Percentiles rank a stretch among this genome's conserved stretches.
phyloP scores from a whole-genome alignment of 2,888 invertebrate genomes.

The Diarsia dahlii region DNA sequence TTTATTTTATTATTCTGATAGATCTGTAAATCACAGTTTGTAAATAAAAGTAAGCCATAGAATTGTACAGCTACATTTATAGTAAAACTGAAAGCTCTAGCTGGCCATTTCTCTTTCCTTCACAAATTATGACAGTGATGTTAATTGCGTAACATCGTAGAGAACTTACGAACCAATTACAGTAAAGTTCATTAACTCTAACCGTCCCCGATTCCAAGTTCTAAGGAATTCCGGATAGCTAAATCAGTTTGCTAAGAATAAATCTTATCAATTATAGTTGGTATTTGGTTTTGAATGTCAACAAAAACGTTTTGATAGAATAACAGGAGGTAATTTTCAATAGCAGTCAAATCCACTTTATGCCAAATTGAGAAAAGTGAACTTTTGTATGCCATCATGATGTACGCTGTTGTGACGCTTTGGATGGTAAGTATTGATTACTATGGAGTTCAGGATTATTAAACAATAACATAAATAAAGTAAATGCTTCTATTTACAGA shows the following conservation, averaged over 20 bases:
- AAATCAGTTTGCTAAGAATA: constrained; percentile 22
- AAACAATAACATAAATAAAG: no score
- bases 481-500: no score
- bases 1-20: no score
- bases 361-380: no score
- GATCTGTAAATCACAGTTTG: no score
- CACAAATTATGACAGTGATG: neutral
- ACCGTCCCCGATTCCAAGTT: constrained; percentile 9
- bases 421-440: no score
- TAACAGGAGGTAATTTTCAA: no score
- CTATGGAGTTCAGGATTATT: no score
- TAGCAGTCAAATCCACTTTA: no score
- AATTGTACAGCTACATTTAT: neutral
- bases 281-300: constrained; percentile 15
- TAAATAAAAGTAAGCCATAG: neutral
- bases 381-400: no score
- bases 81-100: neutral
- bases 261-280: constrained; percentile 22
- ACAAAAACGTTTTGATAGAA: neutral
- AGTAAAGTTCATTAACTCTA: constrained; percentile 16
- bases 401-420: no score
- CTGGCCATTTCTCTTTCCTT: neutral
- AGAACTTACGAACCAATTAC: constrained; percentile 14
- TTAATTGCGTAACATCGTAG: constrained; percentile 11
- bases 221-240: constrained; percentile 17